A percentile compares a stretch with the other conserved stretches of the same genome.
Conservation (phyloP, 2,113 vertebrate genomes). For the Salvelinus namaycush region DNA sequence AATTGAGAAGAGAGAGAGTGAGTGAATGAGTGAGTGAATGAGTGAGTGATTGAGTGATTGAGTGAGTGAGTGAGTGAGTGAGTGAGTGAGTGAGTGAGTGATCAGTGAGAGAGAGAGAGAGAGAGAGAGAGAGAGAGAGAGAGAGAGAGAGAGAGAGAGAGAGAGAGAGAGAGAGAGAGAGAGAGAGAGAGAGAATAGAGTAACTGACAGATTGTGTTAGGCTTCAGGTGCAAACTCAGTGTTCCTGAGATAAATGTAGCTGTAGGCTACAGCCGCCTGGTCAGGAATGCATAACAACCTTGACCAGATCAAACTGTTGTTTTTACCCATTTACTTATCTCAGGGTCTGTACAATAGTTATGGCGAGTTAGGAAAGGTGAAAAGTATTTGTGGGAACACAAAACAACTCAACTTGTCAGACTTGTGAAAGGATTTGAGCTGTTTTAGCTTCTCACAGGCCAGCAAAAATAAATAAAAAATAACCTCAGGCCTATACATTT, state of each 20-base stretch:
- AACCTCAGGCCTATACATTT: conserved; percentile 13
- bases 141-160: too few species aligned
- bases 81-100: too few species aligned
- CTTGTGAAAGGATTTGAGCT: conserved; percentile 80
- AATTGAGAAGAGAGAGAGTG: too few species aligned
- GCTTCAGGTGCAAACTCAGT: conserved; percentile 64
- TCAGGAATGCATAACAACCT: conserved; percentile 91
- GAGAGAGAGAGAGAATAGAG: neutral
- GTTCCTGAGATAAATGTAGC: conserved; percentile 63
- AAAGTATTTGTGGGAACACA: conserved; percentile 80
- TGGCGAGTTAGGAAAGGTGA: conserved; percentile 73
- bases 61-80: too few species aligned
- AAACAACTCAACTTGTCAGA: conserved; percentile 67
- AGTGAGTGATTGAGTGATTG: too few species aligned
- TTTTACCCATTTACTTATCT: conserved; percentile 83
- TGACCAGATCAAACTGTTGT: conserved; percentile 87
- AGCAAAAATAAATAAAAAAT: neutral
- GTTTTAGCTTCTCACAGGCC: conserved; percentile 65
- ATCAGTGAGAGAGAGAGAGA: too few species aligned
- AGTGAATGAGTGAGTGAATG: too few species aligned
- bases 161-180: neutral
- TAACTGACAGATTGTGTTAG: conserved; percentile 17
- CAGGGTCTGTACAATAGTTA: conserved; percentile 75
- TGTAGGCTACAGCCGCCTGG: conserved; percentile 46
- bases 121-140: too few species aligned